Percentiles rank a stretch among this genome's conserved stretches.
These are phyloP conservation scores for Pachyuromys duprasi DNA, from an alignment of 2,797 vertebrate species.

Conservation along the genomic window DNA sequence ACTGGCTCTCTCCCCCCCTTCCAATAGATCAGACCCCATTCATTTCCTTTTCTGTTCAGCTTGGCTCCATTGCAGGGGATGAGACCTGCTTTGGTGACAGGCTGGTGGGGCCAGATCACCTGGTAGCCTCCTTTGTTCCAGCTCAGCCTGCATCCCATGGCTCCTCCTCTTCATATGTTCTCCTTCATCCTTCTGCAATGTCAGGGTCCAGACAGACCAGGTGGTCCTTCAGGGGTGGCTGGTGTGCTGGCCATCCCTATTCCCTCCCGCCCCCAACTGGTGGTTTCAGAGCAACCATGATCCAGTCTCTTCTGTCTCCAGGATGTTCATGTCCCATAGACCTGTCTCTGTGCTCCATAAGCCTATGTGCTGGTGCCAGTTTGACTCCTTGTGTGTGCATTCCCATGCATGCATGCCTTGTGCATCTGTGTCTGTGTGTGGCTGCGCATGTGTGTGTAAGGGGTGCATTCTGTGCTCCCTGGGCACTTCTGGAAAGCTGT, in stretches of 20 bases:
- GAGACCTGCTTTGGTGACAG: not conserved
- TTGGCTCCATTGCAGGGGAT: not conserved
- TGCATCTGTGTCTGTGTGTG: not conserved
- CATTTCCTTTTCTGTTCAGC: not conserved
- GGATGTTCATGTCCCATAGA: not conserved
- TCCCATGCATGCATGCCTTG: not conserved
- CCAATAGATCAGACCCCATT: not conserved
- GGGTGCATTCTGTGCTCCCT: not conserved
- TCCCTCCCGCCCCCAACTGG: not conserved
- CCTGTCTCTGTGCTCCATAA: not conserved
- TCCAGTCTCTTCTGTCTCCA: not conserved
- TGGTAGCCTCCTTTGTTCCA: not conserved
- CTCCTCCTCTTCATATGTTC: not conserved
- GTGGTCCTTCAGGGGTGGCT: not conserved
- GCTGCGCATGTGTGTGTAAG: not conserved
- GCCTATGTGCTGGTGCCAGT: not conserved
- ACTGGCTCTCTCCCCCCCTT: not conserved
- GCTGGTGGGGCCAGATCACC: not conserved
- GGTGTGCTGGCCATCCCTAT: not conserved
- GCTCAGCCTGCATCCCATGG: fast-evolving
- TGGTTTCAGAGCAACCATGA: not conserved
- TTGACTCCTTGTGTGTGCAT: not conserved
- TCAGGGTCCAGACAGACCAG: not conserved
- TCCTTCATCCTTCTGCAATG: not conserved
- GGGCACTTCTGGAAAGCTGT: not conserved